These are phyloP conservation scores for Dryobates pubescens DNA, from an alignment of 2,797 vertebrate genomes.

Conservation along the genomic window DNA sequence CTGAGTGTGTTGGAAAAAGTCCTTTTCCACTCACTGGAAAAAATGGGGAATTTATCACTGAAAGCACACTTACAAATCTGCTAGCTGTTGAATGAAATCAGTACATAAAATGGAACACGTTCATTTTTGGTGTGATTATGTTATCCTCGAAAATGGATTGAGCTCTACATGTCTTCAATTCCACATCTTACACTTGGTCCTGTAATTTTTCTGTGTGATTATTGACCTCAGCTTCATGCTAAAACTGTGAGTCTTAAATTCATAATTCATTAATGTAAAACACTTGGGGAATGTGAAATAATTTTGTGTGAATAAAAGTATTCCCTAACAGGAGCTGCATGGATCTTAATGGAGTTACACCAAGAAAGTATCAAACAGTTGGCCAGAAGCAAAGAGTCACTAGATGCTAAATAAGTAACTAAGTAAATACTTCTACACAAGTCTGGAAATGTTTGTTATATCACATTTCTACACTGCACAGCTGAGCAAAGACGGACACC, in stretches of 20 bases:
- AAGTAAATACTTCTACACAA: neutral
- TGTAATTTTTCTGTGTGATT: neutral
- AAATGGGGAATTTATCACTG: constrained; percentile 41
- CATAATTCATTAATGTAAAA: constrained; percentile 19
- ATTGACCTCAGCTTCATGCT: neutral
- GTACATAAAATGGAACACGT: neutral
- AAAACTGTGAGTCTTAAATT: neutral
- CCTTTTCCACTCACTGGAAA: neutral
- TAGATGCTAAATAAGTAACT: constrained; percentile 10
- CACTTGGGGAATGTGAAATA: neutral
- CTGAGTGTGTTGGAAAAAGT: constrained; percentile 23
- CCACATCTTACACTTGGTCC: neutral
- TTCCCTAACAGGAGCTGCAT: neutral
- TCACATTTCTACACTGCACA: constrained; percentile 1
- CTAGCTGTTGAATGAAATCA: constrained; percentile 30
- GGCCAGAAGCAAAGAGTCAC: neutral
- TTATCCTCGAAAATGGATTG: neutral
- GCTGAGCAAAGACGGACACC: neutral
- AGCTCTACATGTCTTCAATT: constrained; percentile 47
- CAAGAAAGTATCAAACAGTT: too few species aligned
- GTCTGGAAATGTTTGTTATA: neutral
- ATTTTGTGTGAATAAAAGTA: neutral
- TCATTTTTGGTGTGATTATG: neutral
- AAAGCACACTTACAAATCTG: constrained; percentile 35
- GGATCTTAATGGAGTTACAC: neutral